Evolutionary conservation across 2,888 invertebrate genomes (phyloP).

Genomic region (Zhuqinia jingwanae): DNA sequence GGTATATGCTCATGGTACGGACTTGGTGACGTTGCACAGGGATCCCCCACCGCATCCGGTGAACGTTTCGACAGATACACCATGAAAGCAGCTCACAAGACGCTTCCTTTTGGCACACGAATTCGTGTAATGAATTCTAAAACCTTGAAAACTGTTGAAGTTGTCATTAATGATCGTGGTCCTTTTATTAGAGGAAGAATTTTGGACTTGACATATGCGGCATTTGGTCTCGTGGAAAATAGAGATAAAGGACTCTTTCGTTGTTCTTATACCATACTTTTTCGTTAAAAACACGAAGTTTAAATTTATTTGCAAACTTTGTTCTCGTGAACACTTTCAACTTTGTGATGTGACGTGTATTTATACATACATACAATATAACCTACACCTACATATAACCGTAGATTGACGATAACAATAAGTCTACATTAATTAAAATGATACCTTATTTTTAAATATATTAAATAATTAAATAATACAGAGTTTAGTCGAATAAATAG

Average conservation of each 20-base stretch:
- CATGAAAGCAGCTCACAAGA: slow-evolving; percentile 34
- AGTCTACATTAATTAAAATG: too few relatives aligned
- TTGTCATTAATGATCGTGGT: slow-evolving; percentile 25
- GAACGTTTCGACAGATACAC: slow-evolving; percentile 10
- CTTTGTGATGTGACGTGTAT: not conserved
- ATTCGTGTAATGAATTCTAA: slow-evolving; percentile 29
- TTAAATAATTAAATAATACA: not conserved
- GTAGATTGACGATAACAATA: too few relatives aligned
- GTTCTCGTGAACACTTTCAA: slow-evolving; percentile 6
- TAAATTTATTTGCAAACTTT: not conserved
- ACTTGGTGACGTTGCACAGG: slow-evolving; percentile 6
- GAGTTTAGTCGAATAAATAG: slow-evolving; percentile 8
- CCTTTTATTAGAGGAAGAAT: slow-evolving; percentile 17
- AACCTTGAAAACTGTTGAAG: not conserved
- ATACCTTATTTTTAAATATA: not conserved
- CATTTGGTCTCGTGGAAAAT: slow-evolving; percentile 22
- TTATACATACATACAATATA: not conserved
- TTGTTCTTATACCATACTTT: slow-evolving; percentile 19
- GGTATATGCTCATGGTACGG: slow-evolving; percentile 45
- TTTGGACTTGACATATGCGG: slow-evolving; percentile 24
- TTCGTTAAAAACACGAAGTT: not conserved
- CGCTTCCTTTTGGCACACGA: slow-evolving; percentile 7
- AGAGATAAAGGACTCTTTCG: slow-evolving; percentile 19
- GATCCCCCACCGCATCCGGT: slow-evolving; percentile 12
- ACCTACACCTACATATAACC: too few relatives aligned